Base-by-base conservation (phyloP, 1,140 invertebrate species). In the Procambarus virginalis region DNA sequence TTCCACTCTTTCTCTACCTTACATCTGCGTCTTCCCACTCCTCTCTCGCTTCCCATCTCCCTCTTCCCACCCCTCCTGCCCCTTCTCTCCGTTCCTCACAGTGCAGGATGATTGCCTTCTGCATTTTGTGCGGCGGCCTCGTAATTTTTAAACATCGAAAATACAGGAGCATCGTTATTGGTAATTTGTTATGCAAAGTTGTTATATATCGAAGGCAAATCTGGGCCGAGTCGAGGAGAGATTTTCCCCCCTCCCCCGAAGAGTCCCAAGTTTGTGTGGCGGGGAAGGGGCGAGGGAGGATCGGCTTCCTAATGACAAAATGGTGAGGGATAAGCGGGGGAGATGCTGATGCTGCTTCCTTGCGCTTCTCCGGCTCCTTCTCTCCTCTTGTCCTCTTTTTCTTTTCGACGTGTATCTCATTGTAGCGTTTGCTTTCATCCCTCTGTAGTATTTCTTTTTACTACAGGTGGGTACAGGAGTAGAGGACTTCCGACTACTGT, bases 71-170 rank as follows among this genome's bases (percentile, higher is more conserved):
- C 2, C n/a, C 22, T 8, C 22, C 22, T 73, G n/a, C 68, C 22
- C 68, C 68, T 34, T 10, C 22, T 6, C 8, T 6, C n/a, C 22
- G n/a, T 34, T 34, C 68, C n/a, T 20, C 17, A 20, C 12, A 68
- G 17, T 68, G 17, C 22, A 34, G 5, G n/a, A 73, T 73, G 68
- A 73, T 73, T 73, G 68, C 68, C 68, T 73, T 10, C 3, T 5
- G 3, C 68, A 73, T 73, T 73, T 73, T 73, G 68, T 73, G 68
- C 22, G 4, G 68, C 68, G 68, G n/a, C 68, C 5, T 73, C 68
- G 68, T 73, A 73, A 73, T 73, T 73, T 73, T 73, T 73, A 73
- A 73, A 73, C 68, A 73, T 73, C 68, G 68, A 73, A 73, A 73
- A 73, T 73, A 73, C 68, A 73, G 68, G 68, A 73, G 68, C 68